phyloP scores from a whole-genome alignment of 2,888 invertebrate species.

The Blastobasis adustella region DNA sequence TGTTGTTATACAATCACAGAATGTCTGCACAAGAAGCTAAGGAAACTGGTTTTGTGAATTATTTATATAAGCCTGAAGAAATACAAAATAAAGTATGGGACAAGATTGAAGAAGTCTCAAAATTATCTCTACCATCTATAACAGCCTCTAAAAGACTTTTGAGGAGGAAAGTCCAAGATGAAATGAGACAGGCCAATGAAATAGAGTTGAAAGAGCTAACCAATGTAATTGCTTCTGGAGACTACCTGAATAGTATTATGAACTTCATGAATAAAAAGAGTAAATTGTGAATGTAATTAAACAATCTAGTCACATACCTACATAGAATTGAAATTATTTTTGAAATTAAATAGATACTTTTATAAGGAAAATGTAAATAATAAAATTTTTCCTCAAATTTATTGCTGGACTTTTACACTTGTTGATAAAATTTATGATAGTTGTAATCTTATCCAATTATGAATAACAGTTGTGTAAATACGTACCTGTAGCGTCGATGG shows the following conservation, averaged over 20 bases:
- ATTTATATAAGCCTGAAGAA: slow-evolving; percentile 80
- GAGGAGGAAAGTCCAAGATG: slow-evolving; percentile 72
- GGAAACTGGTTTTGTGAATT: slow-evolving; percentile 84
- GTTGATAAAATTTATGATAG: too few species aligned
- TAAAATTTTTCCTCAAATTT: too few species aligned
- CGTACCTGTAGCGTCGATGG: too few species aligned
- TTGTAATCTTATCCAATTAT: too few species aligned
- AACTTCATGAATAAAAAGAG: slow-evolving; percentile 18
- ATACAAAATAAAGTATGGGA: slow-evolving; percentile 76
- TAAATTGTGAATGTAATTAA: slow-evolving; percentile 22
- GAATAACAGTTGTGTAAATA: too few species aligned
- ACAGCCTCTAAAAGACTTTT: slow-evolving; percentile 81
- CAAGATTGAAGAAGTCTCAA: slow-evolving; percentile 69
- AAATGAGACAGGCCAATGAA: slow-evolving; percentile 79
- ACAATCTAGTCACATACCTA: too few species aligned
- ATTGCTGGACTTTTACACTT: too few species aligned
- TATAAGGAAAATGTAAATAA: too few species aligned
- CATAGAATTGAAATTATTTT: too few species aligned
- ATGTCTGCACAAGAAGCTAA: slow-evolving; percentile 87
- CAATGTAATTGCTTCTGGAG: slow-evolving; percentile 78
- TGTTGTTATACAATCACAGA: slow-evolving; percentile 82
- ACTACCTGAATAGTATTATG: slow-evolving; percentile 51
- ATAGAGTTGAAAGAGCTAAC: slow-evolving; percentile 80
- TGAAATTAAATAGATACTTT: too few species aligned
- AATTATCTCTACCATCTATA: slow-evolving; percentile 74